phyloP scores from a whole-genome alignment of 2,888 invertebrate genomes.

The Acanthopleura granulata region DNA sequence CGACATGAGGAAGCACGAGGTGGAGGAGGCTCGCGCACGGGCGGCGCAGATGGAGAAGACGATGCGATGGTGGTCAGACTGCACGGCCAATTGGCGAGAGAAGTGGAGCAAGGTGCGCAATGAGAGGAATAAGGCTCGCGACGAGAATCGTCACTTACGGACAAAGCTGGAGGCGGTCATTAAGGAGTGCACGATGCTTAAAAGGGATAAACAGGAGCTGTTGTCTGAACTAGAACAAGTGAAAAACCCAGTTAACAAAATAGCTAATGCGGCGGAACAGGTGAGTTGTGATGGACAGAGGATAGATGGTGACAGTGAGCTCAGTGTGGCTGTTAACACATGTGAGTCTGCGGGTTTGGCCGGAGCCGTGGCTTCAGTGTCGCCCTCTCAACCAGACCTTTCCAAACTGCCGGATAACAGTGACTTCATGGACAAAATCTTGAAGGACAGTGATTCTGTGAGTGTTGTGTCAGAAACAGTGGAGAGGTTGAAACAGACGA shows the following conservation, averaged over 20 bases:
- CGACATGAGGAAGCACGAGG: constrained; percentile 81
- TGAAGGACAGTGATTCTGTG: constrained; percentile 29
- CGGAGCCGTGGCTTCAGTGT: neutral
- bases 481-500: neutral
- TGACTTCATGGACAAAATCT: constrained; percentile 46
- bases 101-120: constrained; percentile 94
- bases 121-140: constrained; percentile 92
- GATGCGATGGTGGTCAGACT: constrained; percentile 99
- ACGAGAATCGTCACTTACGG: constrained; percentile 87
- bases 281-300: constrained; percentile 23
- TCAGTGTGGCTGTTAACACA: constrained; percentile 14
- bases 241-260: neutral
- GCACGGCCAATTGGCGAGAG: constrained; percentile 95
- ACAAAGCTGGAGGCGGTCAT: constrained; percentile 79
- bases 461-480: constrained; percentile 1
- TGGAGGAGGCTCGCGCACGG: constrained; percentile 93
- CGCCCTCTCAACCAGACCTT: neutral
- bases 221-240: constrained; percentile 78
- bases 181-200: constrained; percentile 75
- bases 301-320: constrained; percentile 26
- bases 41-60: constrained; percentile 99
- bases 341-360: neutral
- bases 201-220: constrained; percentile 84
- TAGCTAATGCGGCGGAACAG: neutral
- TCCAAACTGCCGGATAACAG: constrained; percentile 28